Evolutionary conservation across 2,797 vertebrate genomes (phyloP).

Genomic region (Tachyglossus aculeatus): DNA sequence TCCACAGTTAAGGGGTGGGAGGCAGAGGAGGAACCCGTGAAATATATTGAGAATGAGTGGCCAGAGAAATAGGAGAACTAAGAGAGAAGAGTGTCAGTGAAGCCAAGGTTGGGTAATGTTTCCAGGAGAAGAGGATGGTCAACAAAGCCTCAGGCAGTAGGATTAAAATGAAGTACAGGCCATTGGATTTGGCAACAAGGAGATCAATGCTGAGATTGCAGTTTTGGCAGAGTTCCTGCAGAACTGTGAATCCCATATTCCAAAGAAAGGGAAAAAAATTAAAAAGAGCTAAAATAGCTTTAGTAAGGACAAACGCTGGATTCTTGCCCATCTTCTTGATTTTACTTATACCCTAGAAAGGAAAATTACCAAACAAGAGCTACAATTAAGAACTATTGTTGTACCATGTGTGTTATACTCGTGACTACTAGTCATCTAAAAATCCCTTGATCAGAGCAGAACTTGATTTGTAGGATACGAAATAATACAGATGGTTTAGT

Average conservation of each 20-base stretch:
- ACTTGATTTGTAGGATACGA: background rate
- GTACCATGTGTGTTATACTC: background rate
- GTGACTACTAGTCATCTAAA: background rate
- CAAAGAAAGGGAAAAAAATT: background rate
- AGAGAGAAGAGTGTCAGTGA: too few species aligned
- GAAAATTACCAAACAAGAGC: background rate
- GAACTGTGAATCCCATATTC: background rate
- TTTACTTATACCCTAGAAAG: background rate
- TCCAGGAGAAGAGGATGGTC: too few species aligned
- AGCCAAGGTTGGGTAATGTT: too few species aligned
- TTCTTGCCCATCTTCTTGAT: background rate
- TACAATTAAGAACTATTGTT: background rate
- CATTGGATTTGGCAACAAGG: too few species aligned
- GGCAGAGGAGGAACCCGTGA: too few species aligned
- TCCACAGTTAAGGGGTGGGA: too few species aligned
- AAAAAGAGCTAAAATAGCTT: background rate
- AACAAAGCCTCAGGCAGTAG: too few species aligned
- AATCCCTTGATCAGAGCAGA: background rate
- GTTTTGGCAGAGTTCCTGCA: background rate
- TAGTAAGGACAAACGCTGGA: constrained; percentile 7
- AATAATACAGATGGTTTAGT: background rate
- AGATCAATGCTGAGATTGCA: too few species aligned
- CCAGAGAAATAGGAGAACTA: too few species aligned
- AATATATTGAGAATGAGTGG: too few species aligned
- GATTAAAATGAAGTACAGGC: too few species aligned